Conservation (phyloP, 2,797 vertebrate genomes). For the Somateria mollissima region DNA sequence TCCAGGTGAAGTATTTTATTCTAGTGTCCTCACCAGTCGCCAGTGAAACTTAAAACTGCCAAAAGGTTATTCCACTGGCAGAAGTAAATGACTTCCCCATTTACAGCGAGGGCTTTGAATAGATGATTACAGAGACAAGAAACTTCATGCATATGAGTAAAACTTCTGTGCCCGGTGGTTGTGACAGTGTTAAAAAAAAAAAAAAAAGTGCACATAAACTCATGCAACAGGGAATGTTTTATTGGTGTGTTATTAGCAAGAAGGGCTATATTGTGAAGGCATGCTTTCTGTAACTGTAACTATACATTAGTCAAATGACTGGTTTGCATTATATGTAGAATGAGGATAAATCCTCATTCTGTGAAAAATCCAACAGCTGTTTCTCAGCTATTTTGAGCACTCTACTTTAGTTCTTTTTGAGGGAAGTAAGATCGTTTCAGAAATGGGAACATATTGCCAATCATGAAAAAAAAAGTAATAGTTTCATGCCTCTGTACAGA, state of each 20-base stretch:
- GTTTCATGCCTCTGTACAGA: not conserved
- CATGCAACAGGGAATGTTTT: not conserved
- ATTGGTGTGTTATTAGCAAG: not conserved
- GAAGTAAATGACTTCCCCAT: not conserved
- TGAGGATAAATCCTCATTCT: constrained; percentile 40
- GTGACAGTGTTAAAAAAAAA: not conserved
- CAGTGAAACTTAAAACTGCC: not conserved
- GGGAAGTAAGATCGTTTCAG: constrained; percentile 9
- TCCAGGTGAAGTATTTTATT: not conserved
- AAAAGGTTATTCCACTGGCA: not conserved
- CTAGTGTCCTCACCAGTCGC: not conserved
- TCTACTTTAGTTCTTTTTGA: constrained; percentile 37
- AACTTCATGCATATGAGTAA: not conserved
- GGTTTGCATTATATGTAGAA: constrained; percentile 41
- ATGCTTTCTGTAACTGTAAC: constrained; percentile 20
- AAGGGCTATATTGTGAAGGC: not conserved
- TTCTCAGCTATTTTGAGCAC: constrained; percentile 61
- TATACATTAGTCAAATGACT: constrained; percentile 26
- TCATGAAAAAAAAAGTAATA: not conserved
- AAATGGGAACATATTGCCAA: constrained; percentile 19
- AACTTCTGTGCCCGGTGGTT: not conserved
- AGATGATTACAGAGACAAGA: not conserved
- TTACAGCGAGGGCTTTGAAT: not conserved
- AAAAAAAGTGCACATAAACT: not conserved
- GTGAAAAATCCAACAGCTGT: constrained; percentile 65